A percentile compares a stretch with the other conserved stretches of the same genome.
Evolutionary conservation across 2,888 invertebrate species (phyloP).

Genomic region (Sarcophaga subvicina): DNA sequence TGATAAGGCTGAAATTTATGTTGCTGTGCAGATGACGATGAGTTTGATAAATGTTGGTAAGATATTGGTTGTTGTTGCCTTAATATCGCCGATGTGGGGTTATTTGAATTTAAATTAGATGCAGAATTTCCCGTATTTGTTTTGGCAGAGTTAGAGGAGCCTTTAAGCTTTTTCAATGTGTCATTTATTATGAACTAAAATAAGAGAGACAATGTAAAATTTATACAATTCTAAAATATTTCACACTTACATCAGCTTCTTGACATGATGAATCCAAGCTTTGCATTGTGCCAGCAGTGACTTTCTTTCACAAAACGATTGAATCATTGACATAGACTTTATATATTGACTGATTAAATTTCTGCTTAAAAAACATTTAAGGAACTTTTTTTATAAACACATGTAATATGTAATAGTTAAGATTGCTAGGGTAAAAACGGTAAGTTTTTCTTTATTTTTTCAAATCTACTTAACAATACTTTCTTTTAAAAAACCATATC

Average conservation of each 20-base stretch:
- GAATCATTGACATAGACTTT: constrained; percentile 74
- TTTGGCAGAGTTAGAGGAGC: constrained; percentile 73
- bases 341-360: constrained; percentile 15
- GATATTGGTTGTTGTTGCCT: constrained; percentile 68
- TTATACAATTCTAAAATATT: background rate
- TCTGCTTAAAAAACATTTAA: constrained; percentile 43
- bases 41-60: constrained; percentile 63
- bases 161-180: constrained; percentile 80
- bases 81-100: constrained; percentile 72
- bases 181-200: constrained; percentile 81
- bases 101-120: constrained; percentile 65
- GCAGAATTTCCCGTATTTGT: constrained; percentile 69
- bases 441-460: constrained; percentile 5
- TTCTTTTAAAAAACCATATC: background rate
- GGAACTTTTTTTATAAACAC: constrained; percentile 46
- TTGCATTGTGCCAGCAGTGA: constrained; percentile 84
- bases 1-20: constrained; percentile 73
- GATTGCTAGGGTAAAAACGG: constrained; percentile 21
- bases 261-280: constrained; percentile 86
- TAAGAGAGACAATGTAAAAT: constrained; percentile 8
- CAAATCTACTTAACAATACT: constrained; percentile 42
- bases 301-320: constrained; percentile 73
- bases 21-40: constrained; percentile 46
- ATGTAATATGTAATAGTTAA: background rate
- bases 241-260: constrained; percentile 85